A percentile compares a stretch with the other conserved stretches of the same genome.
Evolutionary conservation across 2,888 invertebrate genomes (phyloP).

Genomic region (Drosophila mettleri): DNA sequence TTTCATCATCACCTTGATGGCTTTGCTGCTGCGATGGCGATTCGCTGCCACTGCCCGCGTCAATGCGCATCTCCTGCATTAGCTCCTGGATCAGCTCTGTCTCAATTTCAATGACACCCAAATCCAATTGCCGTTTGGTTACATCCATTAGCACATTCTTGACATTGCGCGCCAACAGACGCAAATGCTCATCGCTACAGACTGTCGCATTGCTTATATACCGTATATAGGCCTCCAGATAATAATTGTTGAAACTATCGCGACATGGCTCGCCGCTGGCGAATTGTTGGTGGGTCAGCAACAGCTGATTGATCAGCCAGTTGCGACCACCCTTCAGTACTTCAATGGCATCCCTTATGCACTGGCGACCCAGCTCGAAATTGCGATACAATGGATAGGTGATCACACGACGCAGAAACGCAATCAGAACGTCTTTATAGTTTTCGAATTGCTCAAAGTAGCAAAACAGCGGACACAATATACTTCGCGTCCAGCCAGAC

Average conservation of each 20-base stretch:
- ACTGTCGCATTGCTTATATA: constrained; percentile 68
- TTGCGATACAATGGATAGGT: constrained; percentile 84
- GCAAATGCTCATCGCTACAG: constrained; percentile 72
- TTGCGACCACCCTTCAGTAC: constrained; percentile 75
- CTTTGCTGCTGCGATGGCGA: constrained; percentile 60
- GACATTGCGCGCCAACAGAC: constrained; percentile 78
- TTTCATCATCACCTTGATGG: constrained; percentile 55
- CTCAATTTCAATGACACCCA: constrained; percentile 81
- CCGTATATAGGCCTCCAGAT: constrained; percentile 81
- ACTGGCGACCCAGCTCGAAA: constrained; percentile 80
- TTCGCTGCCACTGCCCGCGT: constrained; percentile 46
- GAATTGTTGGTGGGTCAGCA: constrained; percentile 76
- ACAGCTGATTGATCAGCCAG: constrained; percentile 83
- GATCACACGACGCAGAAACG: constrained; percentile 81
- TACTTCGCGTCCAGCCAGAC: constrained; percentile 83
- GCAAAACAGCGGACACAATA: constrained; percentile 78
- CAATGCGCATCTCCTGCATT: constrained; percentile 80
- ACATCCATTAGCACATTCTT: constrained; percentile 80
- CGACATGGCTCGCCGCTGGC: constrained; percentile 68
- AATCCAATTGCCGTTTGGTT: constrained; percentile 77
- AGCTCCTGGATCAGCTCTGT: constrained; percentile 82
- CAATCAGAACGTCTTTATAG: constrained; percentile 77
- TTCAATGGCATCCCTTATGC: constrained; percentile 81
- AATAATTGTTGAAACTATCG: constrained; percentile 76
- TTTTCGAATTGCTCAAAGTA: constrained; percentile 82